Conservation (phyloP, 2,113 vertebrate species). For the Brachypteracias leptosomus region DNA sequence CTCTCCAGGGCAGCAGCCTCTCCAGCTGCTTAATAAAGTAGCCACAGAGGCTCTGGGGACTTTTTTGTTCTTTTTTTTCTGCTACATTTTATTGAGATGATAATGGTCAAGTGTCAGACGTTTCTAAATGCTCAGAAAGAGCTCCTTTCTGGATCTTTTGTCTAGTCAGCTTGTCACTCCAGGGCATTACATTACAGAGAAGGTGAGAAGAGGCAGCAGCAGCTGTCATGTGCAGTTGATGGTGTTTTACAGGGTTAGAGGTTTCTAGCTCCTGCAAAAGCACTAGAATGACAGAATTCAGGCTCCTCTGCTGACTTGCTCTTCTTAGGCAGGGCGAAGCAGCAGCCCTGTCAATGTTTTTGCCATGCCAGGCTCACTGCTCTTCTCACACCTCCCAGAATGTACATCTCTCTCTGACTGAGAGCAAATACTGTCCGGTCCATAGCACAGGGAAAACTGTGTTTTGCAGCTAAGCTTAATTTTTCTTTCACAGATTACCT, state of each 20-base stretch:
- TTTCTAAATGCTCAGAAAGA: not conserved
- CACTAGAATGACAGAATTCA: not conserved
- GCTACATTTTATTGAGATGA: not conserved
- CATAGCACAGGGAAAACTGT: not conserved
- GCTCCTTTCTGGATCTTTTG: not conserved
- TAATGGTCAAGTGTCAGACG: not conserved
- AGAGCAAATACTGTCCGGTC: not conserved
- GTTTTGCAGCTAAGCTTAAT: not conserved
- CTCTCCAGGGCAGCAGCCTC: not conserved
- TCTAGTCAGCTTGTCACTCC: not conserved
- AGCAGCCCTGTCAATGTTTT: not conserved
- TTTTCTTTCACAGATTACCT: not conserved
- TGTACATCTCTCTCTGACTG: fast-evolving
- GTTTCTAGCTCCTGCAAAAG: not conserved
- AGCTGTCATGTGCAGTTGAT: not conserved
- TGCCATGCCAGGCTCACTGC: not conserved
- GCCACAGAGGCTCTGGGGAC: not conserved
- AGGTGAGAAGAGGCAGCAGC: not conserved
- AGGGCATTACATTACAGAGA: fast-evolving
- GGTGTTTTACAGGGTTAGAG: not conserved
- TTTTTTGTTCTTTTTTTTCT: not conserved
- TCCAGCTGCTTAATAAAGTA: not conserved
- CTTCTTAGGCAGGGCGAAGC: not conserved
- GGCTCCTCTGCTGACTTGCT: not conserved
- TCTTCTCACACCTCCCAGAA: not conserved